Evolutionary conservation across 2,888 invertebrate species (phyloP), one percentile per base, ranked within the genome.

Genomic region (Metellina segmentata): DNA sequence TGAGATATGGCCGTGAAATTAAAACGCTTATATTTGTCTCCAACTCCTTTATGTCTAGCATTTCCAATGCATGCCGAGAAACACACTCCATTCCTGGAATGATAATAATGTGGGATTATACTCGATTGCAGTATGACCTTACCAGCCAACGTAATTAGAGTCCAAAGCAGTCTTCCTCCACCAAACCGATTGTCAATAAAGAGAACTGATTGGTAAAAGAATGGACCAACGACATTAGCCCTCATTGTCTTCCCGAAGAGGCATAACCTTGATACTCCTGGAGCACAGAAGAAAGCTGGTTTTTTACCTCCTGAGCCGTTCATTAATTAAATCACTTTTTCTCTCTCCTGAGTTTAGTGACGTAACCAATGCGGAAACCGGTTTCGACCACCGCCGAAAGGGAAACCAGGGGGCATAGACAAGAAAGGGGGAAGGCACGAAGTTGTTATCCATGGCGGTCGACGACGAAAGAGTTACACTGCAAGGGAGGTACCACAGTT

Each of bases 381-480:
- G 91, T 91, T 91, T 70, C 72, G 82, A 71, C 77, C 49, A 72
- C 75, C 78, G 81, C 53, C 34, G 61, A 51, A 72, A 87, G 52
- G 79, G 71, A 79, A 79, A 78, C 71, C 71, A 34, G 75, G 83
- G 70, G 83, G 79, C 70, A 20, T 70, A 70, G 51, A 13, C 13
- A 53, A 19, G 51, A 53, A 20, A 71, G 90, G 34, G 53, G 81
- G 69, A 19, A 72, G 16, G 48, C n/a, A 78, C 48, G 61, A 87
- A 91, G 91, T 87, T 75, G 91, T 87, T 91, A 91, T 87, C 91
- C 91, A 91, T 91, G 91, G 91, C 91, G 87, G 49, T 16, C 19
- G 7, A 72, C 71, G 81, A 75, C 77, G 91, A 91, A 91, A 91
- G 91, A 91, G 91, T 91, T 91, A 87, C 90, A 77, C 82, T 34